phyloP scores from a whole-genome alignment of 2,888 invertebrate genomes.

The Gortyna flavago region DNA sequence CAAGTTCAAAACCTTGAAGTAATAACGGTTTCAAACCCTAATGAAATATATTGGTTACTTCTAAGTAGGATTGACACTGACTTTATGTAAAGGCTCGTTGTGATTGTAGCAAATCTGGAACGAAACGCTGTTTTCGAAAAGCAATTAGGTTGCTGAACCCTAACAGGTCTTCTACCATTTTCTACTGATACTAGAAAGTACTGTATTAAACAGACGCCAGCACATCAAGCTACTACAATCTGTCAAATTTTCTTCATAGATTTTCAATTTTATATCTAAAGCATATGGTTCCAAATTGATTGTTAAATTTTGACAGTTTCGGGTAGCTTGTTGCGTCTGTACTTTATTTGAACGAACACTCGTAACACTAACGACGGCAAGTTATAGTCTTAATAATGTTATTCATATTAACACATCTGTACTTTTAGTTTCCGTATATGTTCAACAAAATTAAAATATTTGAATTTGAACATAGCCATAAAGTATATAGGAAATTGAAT shows the following conservation, averaged over 20 bases:
- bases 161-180: neutral
- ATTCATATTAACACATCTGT: neutral
- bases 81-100: neutral
- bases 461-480: neutral
- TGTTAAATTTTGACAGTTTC: too few relatives aligned
- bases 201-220: neutral
- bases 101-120: neutral
- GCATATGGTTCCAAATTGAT: too few relatives aligned
- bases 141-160: neutral
- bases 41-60: neutral
- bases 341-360: neutral
- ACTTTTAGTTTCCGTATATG: neutral
- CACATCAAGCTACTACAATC: too few relatives aligned
- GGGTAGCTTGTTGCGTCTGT: too few relatives aligned
- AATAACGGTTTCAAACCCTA: neutral
- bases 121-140: neutral
- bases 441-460: neutral
- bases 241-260: too few relatives aligned
- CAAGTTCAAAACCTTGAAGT: neutral
- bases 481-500: neutral
- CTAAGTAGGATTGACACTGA: neutral
- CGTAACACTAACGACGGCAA: too few relatives aligned
- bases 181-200: neutral
- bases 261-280: too few relatives aligned
- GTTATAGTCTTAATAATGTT: fast-evolving